phyloP scores from a whole-genome alignment of 2,888 invertebrate genomes.

The Drosophila trichaetosa region DNA sequence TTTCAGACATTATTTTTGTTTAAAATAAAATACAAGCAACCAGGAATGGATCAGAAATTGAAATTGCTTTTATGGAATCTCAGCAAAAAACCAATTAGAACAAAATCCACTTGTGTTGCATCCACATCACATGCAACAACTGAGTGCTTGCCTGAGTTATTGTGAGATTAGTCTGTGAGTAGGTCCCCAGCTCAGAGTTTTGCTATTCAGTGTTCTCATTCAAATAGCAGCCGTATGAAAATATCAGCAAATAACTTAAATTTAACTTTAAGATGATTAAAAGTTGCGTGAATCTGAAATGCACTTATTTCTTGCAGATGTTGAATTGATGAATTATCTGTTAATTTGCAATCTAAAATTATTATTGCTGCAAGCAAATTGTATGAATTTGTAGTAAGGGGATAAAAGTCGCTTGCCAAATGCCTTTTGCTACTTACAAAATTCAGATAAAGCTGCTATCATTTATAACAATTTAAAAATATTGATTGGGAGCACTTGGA shows the following conservation, averaged over 20 bases:
- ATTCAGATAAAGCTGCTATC: constrained; percentile 2
- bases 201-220: not conserved
- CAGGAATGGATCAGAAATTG: not conserved
- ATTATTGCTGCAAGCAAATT: not conserved
- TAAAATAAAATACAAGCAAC: not conserved
- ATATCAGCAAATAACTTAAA: not conserved
- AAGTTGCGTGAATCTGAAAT: not conserved
- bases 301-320: not conserved
- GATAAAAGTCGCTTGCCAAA: not conserved
- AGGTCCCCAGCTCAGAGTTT: not conserved
- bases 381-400: not conserved
- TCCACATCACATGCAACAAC: not conserved
- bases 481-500: constrained; percentile 27
- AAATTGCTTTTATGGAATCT: not conserved
- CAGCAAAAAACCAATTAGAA: not conserved
- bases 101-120: not conserved
- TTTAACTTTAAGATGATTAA: not conserved
- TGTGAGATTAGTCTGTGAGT: not conserved
- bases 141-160: not conserved
- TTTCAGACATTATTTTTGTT: too few species aligned
- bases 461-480: constrained; percentile 12
- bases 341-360: not conserved
- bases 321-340: not conserved
- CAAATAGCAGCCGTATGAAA: too few species aligned
- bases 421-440: not conserved